Base-by-base conservation (phyloP, 2,113 vertebrate genomes). In the Passer montanus region DNA sequence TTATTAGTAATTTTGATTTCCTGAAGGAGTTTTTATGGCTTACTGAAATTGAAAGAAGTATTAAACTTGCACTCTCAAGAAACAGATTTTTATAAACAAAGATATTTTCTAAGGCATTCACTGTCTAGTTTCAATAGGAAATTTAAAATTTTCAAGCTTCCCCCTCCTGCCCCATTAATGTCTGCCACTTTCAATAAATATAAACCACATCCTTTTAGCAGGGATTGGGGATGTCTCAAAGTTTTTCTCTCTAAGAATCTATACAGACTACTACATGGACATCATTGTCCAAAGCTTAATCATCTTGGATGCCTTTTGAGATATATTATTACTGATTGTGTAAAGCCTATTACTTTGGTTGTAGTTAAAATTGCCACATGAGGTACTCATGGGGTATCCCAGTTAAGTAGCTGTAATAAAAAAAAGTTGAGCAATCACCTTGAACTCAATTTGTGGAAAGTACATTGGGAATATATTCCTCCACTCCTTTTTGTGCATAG, bases 171-270 rank as follows among this genome's bases (percentile, higher is more conserved):
- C 7, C 3, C 17, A 31, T 37, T n/a, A 11, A 43, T 33, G 30
- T 16, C 82, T 81, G 7, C 14, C 2, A 59, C 7, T 35, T 87
- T 50, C 21, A 93, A 79, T 46, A 68, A 50, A 63, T 30, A 76
- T 9, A 73, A 69, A n/a, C 1, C 11, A 44, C 5, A 66, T 15
- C 1, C 0, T 52, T 89, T 70, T 31, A 13, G 18, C 0, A 0
- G 14, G 14, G 11, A 27, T 43, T 6, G 2, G 4, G 23, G 24
- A 9, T 67, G 4, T n/a, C 31, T 47, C 43, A 67, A 85, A 46
- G 6, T 8, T 81, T 79, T 87, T 50, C 21, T 63, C 21, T 47
- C 0, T 26, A 55, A 81, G 12, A 72, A 7, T 0, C 0, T 41
- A 27, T 31, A 44, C 5, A 66, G 22, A 68, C 13, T 87, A 19